A percentile compares a stretch with the other conserved stretches of the same genome.
Evolutionary conservation across 1,140 invertebrate species (phyloP).

Genomic region (Agraylea sexmaculata): DNA sequence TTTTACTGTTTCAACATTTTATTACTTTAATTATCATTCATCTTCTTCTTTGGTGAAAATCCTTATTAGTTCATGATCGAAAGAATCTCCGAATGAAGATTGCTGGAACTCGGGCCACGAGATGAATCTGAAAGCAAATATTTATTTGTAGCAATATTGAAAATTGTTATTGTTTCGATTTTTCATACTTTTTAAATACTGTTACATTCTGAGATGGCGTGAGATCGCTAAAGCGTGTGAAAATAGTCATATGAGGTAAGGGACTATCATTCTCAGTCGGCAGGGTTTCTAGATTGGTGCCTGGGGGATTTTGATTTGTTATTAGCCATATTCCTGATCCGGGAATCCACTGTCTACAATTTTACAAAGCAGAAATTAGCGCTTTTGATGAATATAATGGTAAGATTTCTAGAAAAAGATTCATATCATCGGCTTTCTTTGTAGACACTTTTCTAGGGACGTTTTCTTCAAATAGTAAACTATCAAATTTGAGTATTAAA

Average conservation of each 20-base stretch:
- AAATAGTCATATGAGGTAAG: constrained; percentile 47
- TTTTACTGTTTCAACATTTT: no score
- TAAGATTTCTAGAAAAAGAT: no score
- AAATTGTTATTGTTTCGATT: neutral
- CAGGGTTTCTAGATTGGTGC: constrained; percentile 24
- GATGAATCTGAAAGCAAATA: constrained; percentile 32
- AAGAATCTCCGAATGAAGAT: constrained; percentile 41
- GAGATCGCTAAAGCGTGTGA: constrained; percentile 48
- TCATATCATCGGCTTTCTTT: no score
- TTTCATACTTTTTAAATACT: constrained; percentile 38
- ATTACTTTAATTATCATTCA: no score
- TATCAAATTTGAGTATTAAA: neutral
- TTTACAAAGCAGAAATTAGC: constrained; percentile 2
- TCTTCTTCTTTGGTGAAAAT: no score
- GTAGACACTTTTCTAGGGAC: no score
- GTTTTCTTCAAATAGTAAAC: neutral
- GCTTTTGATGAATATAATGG: neutral
- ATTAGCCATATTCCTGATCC: constrained; percentile 49
- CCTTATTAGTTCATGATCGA: no score
- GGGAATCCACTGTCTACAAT: constrained; percentile 46
- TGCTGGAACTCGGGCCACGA: constrained; percentile 49
- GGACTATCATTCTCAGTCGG: constrained; percentile 28
- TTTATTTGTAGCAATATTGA: no score
- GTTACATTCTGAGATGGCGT: constrained; percentile 42
- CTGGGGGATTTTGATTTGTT: constrained; percentile 37